Evolutionary conservation across 2,888 invertebrate genomes (phyloP).

Genomic region (Harmothoe impar): DNA sequence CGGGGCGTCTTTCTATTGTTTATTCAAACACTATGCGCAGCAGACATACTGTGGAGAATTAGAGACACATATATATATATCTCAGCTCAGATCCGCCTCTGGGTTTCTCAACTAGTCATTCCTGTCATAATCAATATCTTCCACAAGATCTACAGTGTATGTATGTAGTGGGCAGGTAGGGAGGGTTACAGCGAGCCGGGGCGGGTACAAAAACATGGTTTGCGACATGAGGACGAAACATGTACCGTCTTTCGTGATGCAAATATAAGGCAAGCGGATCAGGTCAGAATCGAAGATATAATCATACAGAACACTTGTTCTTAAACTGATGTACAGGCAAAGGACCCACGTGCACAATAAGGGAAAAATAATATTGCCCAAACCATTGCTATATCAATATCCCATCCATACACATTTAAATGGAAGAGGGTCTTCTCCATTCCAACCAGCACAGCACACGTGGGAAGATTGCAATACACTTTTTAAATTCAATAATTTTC

Average conservation of each 20-base stretch:
- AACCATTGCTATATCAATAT: neutral
- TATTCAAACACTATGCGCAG: neutral
- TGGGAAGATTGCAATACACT: neutral
- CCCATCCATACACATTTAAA: conserved; percentile 2
- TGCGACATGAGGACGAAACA: conserved; percentile 39
- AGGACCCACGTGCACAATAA: neutral
- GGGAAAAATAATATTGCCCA: neutral
- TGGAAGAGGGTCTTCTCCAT: neutral
- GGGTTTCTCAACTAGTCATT: neutral
- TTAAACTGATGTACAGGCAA: neutral
- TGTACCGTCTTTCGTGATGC: neutral
- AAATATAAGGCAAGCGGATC: conserved; percentile 31
- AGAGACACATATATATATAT: conserved; percentile 28
- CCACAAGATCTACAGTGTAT: neutral
- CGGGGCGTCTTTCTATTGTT: neutral
- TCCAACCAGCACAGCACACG: neutral
- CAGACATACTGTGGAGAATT: conserved; percentile 34
- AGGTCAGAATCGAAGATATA: conserved; percentile 1
- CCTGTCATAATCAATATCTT: neutral
- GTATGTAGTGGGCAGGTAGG: neutral
- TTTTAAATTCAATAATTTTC: neutral
- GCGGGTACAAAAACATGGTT: neutral
- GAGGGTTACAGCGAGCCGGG: neutral
- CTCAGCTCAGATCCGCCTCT: neutral
- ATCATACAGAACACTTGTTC: neutral